phyloP scores from a whole-genome alignment of 2,797 vertebrate genomes.

The Acanthurus tractus region DNA sequence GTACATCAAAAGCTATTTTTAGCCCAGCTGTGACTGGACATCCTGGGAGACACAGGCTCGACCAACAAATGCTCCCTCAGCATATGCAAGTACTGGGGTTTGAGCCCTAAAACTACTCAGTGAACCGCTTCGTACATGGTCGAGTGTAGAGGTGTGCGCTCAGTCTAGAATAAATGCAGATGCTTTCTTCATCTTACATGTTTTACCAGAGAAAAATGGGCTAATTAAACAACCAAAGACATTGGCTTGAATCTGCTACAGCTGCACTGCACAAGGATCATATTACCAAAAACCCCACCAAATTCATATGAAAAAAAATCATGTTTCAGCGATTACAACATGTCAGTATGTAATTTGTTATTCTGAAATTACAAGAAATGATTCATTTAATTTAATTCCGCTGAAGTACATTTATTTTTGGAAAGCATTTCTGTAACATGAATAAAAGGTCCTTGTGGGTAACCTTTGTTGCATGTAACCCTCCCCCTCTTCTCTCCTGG shows the following conservation, averaged over 20 bases:
- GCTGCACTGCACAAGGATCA: neutral
- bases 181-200: neutral
- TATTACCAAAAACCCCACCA: conserved; percentile 5
- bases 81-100: conserved; percentile 23
- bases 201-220: neutral
- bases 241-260: conserved; percentile 5
- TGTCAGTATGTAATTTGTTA: conserved; percentile 10
- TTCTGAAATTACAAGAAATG: conserved; percentile 29
- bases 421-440: conserved; percentile 22
- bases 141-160: neutral
- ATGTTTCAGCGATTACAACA: conserved; percentile 23
- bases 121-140: neutral
- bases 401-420: conserved; percentile 42
- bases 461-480: conserved; percentile 20
- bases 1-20: conserved; percentile 85
- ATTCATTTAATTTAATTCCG: conserved; percentile 27
- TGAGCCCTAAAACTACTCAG: conserved; percentile 22
- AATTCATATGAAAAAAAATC: neutral
- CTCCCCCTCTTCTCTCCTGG: conserved; percentile 16
- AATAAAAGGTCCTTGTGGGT: conserved; percentile 51
- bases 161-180: neutral
- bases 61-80: conserved; percentile 61
- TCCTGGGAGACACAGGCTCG: conserved; percentile 74
- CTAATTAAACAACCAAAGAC: neutral
- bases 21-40: conserved; percentile 83